Conservation (phyloP, 2,888 invertebrate genomes). For the Yponomeuta cagnagella region DNA sequence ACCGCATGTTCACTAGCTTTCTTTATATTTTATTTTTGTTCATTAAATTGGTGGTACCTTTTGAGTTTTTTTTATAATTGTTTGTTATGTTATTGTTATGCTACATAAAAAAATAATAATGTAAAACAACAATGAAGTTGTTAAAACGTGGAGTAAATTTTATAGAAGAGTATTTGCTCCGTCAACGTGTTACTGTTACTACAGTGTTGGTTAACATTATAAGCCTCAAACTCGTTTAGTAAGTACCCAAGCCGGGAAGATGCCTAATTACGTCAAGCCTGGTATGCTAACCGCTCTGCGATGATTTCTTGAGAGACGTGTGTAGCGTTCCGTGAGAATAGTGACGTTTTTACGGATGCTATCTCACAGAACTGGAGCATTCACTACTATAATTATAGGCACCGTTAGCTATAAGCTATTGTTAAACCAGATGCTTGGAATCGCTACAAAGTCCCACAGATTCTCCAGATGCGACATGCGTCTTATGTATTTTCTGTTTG, state of each 20-base stretch:
- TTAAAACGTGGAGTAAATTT: too few relatives aligned
- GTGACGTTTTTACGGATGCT: conserved; percentile 25
- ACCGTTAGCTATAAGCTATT: conserved; percentile 3
- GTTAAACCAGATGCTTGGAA: background rate
- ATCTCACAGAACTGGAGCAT: background rate
- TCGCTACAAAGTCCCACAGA: background rate
- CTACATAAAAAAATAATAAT: too few relatives aligned
- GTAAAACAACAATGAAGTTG: too few relatives aligned
- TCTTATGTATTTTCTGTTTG: background rate
- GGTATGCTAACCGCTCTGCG: background rate
- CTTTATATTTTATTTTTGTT: too few relatives aligned
- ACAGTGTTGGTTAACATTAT: background rate
- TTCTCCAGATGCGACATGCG: background rate
- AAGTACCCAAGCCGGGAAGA: background rate
- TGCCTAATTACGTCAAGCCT: background rate
- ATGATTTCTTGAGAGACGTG: conserved; percentile 31
- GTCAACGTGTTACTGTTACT: too few relatives aligned
- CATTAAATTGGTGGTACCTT: too few relatives aligned
- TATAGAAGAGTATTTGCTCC: too few relatives aligned
- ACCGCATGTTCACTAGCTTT: background rate
- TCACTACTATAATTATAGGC: conserved; percentile 1
- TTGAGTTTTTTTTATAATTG: too few relatives aligned
- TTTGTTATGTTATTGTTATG: too few relatives aligned
- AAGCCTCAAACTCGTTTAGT: conserved; percentile 1
- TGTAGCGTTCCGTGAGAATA: conserved; percentile 60